Base-by-base conservation (phyloP, 2,888 invertebrate genomes). In the Callinectes sapidus region DNA sequence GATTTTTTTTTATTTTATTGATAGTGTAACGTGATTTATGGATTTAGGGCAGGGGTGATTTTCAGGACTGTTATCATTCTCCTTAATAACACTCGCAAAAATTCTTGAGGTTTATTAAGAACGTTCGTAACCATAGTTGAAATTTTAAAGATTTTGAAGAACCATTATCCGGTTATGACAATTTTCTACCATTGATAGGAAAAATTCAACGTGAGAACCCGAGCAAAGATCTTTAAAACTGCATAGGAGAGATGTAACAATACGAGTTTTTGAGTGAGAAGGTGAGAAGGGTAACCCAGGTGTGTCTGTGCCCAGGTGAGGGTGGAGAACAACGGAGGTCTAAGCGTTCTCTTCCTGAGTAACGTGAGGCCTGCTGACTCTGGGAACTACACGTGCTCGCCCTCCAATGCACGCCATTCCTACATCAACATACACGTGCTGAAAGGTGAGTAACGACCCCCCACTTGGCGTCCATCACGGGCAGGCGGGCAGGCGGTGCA, bases 351-450 rank as follows among this genome's bases (percentile, higher is more conserved):
- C 54, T 90, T 90, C 55, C 90, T 92, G 39, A 87, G 97, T 54
- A 96, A 96, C 95, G 97, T 97, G 39, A 97, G 97, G 92, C 97
- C 97, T 48, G 95, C 96, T 89, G 97, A 97, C 95, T 97, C 97
- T n/a, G 97, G 98, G 35, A 98, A 98, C 96, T 98, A 98, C 96
- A 98, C 98, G 71, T 98, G 98, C 95, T 97, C 97, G 94, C 98
- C 98, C 8, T 98, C 98, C 95, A 98, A 98, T 96, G 98, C 98
- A 14, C 97, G 97, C 93, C 97, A 98, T 8, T 98, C 98, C 95
- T 98, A 98, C 95, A 98, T 98, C 95, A 97, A 97, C 96, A 98
- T 98, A 95, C 98, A 98, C 96, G 98, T 98, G 96, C 97, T 98
- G 95, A 98, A 98, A 96, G 98, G 98, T 98, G 96, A 86, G 90